These are phyloP conservation scores for Slavum lentiscoides DNA, from an alignment of 2,888 invertebrate genomes.

Conservation along the genomic window DNA sequence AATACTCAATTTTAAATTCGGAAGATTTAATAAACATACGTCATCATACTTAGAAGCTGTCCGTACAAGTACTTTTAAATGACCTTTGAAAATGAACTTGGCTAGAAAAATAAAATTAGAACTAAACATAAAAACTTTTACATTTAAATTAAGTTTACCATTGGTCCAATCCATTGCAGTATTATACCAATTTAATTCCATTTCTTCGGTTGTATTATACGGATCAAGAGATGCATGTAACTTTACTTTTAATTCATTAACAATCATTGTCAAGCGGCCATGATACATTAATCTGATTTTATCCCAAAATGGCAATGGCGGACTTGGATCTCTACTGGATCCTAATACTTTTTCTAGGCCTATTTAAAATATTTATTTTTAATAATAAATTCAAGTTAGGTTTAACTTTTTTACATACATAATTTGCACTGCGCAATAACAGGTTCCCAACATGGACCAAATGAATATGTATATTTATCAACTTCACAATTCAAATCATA, in stretches of 20 bases:
- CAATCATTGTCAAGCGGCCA: slow-evolving; percentile 86
- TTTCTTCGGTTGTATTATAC: slow-evolving; percentile 97
- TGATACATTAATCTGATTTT: slow-evolving; percentile 90
- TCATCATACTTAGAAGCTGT: slow-evolving; percentile 99
- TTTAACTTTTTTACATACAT: slow-evolving; percentile 61
- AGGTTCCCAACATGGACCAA: slow-evolving; percentile 99
- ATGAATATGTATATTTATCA: slow-evolving; percentile 86
- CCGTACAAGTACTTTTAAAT: slow-evolving; percentile 90
- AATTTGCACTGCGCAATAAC: slow-evolving; percentile 87
- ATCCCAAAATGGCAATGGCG: slow-evolving; percentile 95
- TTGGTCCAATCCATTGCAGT: slow-evolving; percentile 96
- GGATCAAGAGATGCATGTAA: slow-evolving; percentile 96
- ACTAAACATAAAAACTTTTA: neutral
- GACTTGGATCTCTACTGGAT: slow-evolving; percentile 89
- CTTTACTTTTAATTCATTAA: slow-evolving; percentile 84
- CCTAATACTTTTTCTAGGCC: slow-evolving; percentile 86
- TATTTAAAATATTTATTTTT: slow-evolving; percentile 57
- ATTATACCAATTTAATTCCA: slow-evolving; percentile 95
- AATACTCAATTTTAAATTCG: slow-evolving; percentile 80
- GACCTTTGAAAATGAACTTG: slow-evolving; percentile 87
- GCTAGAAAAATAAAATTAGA: slow-evolving; percentile 61
- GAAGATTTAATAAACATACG: slow-evolving; percentile 88
- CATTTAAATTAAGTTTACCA: slow-evolving; percentile 62
- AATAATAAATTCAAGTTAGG: neutral
- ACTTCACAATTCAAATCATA: slow-evolving; percentile 96